Percentiles rank a stretch among this genome's conserved stretches.
phyloP scores from a whole-genome alignment of 2,113 vertebrate species.

The Ancistrus triradiatus region DNA sequence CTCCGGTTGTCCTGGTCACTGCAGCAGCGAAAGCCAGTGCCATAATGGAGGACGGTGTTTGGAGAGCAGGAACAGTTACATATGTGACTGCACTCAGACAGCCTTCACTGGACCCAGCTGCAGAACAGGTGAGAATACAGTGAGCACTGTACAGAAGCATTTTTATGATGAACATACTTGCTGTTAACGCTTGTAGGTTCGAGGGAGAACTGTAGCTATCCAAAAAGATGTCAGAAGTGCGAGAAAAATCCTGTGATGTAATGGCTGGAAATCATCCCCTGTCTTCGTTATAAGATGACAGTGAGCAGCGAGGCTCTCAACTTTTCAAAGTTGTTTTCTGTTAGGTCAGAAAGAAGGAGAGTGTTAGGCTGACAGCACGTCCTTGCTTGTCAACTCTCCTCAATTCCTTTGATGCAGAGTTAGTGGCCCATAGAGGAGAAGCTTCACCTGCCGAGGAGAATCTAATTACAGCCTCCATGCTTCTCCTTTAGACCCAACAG shows the following conservation, averaged over 20 bases:
- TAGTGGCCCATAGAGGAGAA: slow-evolving; percentile 31
- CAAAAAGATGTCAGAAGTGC: not conserved
- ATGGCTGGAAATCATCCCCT: slow-evolving; percentile 2
- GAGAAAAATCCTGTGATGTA: not conserved
- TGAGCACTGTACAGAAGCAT: not conserved
- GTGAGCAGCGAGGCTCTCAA: not conserved
- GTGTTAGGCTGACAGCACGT: not conserved
- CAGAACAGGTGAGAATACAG: slow-evolving; percentile 67
- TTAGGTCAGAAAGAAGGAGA: not conserved
- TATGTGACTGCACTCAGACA: slow-evolving; percentile 77
- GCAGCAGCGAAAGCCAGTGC: slow-evolving; percentile 78
- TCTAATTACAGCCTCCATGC: slow-evolving; percentile 36
- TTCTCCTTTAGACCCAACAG: slow-evolving; percentile 19
- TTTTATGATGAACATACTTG: too few species aligned
- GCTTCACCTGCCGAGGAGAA: slow-evolving; percentile 42
- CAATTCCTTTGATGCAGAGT: slow-evolving; percentile 21
- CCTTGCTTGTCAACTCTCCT: slow-evolving; percentile 34
- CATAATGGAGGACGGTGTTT: slow-evolving; percentile 79
- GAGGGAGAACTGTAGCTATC: too few species aligned
- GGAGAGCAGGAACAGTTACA: slow-evolving; percentile 78
- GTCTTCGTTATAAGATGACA: not conserved
- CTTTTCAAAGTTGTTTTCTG: slow-evolving; percentile 7
- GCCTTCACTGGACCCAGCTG: slow-evolving; percentile 81
- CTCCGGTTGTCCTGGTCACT: slow-evolving; percentile 80
- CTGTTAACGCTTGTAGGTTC: too few species aligned